Evolutionary conservation across 2,797 vertebrate species (phyloP).

Genomic region (Cryptoblepharus egeriae): DNA sequence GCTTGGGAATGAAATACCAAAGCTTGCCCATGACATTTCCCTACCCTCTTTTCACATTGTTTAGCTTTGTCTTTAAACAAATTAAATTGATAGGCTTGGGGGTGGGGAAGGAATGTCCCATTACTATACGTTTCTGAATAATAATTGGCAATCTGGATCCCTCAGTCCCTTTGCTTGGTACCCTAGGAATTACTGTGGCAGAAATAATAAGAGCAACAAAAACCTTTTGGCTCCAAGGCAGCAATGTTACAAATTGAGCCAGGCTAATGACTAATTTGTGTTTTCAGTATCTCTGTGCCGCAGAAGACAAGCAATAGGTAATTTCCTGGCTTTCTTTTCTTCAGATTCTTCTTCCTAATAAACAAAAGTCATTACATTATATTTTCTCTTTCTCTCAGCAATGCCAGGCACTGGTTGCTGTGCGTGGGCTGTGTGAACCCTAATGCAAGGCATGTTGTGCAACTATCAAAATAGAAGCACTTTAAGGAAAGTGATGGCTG

Average conservation of each 20-base stretch:
- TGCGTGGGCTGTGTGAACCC: not conserved
- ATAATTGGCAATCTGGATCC: conserved; percentile 36
- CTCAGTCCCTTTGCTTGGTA: conserved; percentile 22
- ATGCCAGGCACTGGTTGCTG: not conserved
- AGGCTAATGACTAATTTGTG: conserved; percentile 41
- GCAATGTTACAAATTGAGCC: conserved; percentile 53
- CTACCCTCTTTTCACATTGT: not conserved
- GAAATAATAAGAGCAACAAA: conserved; percentile 49
- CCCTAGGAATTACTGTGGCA: conserved; percentile 15
- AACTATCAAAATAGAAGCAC: not conserved
- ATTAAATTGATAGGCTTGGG: conserved; percentile 22
- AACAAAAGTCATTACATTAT: conserved; percentile 7
- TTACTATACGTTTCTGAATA: conserved; percentile 15
- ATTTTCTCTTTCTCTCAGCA: not conserved
- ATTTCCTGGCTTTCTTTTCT: conserved; percentile 34
- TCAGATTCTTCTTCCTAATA: not conserved
- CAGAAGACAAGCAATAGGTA: conserved; percentile 39
- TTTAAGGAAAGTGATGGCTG: not conserved
- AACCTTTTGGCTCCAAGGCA: conserved; percentile 52
- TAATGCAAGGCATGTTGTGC: not conserved
- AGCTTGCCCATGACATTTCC: not conserved
- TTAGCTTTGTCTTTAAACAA: conserved; percentile 13
- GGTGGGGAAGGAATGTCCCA: not conserved
- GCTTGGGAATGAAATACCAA: not conserved
- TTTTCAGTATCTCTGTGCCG: conserved; percentile 47